phyloP scores from a whole-genome alignment of 2,113 vertebrate genomes.

The Rhinoderma darwinii region DNA sequence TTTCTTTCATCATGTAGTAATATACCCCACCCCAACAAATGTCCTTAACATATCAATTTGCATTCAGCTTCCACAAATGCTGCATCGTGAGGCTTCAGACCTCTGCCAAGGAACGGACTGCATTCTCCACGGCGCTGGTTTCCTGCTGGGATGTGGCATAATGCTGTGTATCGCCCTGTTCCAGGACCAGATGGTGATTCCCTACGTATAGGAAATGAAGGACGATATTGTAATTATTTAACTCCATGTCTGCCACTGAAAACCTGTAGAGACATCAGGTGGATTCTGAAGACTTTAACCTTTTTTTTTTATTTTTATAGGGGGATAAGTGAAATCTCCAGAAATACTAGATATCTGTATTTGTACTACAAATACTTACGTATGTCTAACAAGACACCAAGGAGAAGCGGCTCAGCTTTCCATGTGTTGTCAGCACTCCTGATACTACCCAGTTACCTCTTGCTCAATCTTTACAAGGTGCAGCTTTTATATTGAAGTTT shows the following conservation, averaged over 20 bases:
- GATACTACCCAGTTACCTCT: neutral
- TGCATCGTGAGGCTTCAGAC: conserved; percentile 54
- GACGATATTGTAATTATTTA: neutral
- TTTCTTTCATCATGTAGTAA: too few relatives aligned
- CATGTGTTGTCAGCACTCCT: neutral
- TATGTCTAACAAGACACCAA: neutral
- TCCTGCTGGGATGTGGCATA: conserved; percentile 74
- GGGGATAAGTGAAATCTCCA: too few relatives aligned
- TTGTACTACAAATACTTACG: neutral
- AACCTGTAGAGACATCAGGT: neutral
- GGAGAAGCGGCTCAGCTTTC: too few relatives aligned
- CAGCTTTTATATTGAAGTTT: neutral
- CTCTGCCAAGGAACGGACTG: conserved; percentile 59
- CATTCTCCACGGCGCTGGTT: conserved; percentile 73
- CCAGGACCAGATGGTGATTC: conserved; percentile 72
- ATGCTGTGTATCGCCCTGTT: conserved; percentile 81
- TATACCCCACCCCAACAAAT: neutral
- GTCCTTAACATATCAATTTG: neutral
- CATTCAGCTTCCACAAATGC: conserved; percentile 75
- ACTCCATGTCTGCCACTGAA: too few relatives aligned
- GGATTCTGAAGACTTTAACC: neutral
- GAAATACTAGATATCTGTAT: neutral
- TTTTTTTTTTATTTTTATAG: too few relatives aligned
- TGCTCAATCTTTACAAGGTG: neutral
- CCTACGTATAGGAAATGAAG: conserved; percentile 56